These are phyloP conservation scores for Sylvilagus floridanus DNA, from an alignment of 2,797 vertebrate genomes.

Conservation along the genomic window DNA sequence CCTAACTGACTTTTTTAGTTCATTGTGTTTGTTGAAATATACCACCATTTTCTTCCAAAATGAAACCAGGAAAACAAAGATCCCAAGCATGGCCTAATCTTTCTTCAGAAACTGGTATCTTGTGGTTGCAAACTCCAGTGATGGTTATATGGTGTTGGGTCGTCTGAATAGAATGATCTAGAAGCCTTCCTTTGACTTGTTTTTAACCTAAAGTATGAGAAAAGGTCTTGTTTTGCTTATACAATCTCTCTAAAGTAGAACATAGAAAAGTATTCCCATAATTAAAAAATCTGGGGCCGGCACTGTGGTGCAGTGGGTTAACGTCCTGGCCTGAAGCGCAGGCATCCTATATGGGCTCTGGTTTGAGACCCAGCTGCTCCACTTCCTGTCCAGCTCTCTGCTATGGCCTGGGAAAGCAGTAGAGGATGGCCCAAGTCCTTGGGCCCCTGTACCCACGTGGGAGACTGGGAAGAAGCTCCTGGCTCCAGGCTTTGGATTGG, in stretches of 20 bases:
- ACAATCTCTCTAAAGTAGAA: background rate
- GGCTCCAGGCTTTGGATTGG: too few species aligned
- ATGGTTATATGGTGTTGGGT: background rate
- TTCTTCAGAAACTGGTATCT: background rate
- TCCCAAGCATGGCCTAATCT: background rate
- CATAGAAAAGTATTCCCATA: background rate
- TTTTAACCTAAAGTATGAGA: background rate
- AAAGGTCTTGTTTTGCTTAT: background rate
- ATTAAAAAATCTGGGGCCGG: background rate
- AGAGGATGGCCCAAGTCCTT: too few species aligned
- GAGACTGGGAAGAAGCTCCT: too few species aligned
- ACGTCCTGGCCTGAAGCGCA: too few species aligned
- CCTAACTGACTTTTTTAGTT: background rate
- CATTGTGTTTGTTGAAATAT: slow-evolving; percentile 38
- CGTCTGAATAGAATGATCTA: background rate
- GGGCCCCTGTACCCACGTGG: too few species aligned
- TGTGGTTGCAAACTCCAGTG: background rate
- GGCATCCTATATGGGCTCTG: too few species aligned
- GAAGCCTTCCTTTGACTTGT: background rate
- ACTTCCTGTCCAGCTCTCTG: too few species aligned
- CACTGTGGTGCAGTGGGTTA: too few species aligned
- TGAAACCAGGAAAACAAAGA: slow-evolving; percentile 1
- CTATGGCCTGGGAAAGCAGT: too few species aligned
- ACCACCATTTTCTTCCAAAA: slow-evolving; percentile 13
- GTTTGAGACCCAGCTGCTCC: too few species aligned